These are phyloP conservation scores for Bucco capensis DNA, from an alignment of 2,113 vertebrate species.

Conservation along the genomic window DNA sequence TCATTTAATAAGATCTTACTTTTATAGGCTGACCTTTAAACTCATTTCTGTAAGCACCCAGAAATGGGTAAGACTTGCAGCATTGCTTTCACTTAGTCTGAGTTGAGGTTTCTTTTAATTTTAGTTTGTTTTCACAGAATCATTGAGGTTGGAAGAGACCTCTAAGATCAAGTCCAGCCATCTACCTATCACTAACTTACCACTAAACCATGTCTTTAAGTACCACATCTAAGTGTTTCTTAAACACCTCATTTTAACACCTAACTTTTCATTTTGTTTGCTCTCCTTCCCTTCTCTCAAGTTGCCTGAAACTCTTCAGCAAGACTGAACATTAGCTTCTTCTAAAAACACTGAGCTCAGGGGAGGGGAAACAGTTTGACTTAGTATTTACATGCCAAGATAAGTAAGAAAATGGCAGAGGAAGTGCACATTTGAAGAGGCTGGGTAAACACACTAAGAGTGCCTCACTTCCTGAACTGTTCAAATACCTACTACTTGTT, in stretches of 20 bases:
- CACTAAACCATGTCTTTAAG: no score
- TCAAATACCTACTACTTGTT: background rate
- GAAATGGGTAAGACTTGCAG: background rate
- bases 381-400: conserved; percentile 16
- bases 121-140: no score
- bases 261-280: no score
- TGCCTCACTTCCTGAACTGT: background rate
- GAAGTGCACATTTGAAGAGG: background rate
- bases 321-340: background rate
- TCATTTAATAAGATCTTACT: background rate
- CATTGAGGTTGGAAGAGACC: no score
- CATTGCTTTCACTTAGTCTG: background rate
- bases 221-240: no score
- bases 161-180: no score
- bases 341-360: background rate
- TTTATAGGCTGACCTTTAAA: background rate
- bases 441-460: background rate
- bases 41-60: background rate
- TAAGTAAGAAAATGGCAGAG: conserved; percentile 33
- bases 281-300: background rate
- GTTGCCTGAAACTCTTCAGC: background rate
- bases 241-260: no score
- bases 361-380: conserved; percentile 17
- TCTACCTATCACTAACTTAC: no score
- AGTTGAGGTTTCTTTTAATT: background rate